Evolutionary conservation across 2,797 vertebrate genomes (phyloP).

Genomic region (Sebastiscus albofasciatus): DNA sequence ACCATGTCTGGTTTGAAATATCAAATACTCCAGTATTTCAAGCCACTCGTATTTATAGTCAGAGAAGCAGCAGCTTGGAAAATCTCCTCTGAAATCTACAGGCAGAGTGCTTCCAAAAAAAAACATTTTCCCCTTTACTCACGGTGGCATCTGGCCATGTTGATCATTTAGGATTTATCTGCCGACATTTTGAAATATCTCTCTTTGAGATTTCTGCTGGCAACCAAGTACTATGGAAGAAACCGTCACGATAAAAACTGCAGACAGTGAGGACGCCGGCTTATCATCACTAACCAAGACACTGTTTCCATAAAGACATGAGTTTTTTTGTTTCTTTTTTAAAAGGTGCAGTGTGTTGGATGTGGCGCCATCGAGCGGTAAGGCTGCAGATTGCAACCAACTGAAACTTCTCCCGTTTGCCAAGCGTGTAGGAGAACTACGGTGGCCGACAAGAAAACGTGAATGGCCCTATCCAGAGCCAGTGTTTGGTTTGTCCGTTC

Average conservation of each 20-base stretch:
- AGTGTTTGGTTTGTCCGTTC: no score
- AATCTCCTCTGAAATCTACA: not conserved
- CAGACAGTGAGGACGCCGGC: not conserved
- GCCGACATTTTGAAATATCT: not conserved
- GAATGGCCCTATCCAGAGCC: no score
- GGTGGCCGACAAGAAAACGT: not conserved
- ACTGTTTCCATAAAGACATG: not conserved
- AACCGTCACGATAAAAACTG: not conserved
- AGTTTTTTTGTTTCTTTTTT: not conserved
- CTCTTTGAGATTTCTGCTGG: not conserved
- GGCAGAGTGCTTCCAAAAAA: not conserved
- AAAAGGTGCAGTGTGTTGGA: not conserved
- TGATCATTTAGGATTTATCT: not conserved
- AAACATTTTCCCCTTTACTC: not conserved
- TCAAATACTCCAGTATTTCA: not conserved
- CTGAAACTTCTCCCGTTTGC: not conserved
- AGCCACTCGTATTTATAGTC: not conserved
- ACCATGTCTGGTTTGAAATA: slow-evolving; percentile 10
- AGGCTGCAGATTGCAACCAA: not conserved
- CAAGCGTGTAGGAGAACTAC: not conserved
- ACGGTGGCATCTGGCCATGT: not conserved
- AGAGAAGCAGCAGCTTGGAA: not conserved
- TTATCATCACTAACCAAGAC: not conserved
- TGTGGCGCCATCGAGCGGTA: not conserved
- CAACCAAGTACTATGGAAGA: not conserved